These are phyloP conservation scores for Aldabrachelys gigantea DNA, from an alignment of 2,113 vertebrate genomes.

Conservation along the genomic window DNA sequence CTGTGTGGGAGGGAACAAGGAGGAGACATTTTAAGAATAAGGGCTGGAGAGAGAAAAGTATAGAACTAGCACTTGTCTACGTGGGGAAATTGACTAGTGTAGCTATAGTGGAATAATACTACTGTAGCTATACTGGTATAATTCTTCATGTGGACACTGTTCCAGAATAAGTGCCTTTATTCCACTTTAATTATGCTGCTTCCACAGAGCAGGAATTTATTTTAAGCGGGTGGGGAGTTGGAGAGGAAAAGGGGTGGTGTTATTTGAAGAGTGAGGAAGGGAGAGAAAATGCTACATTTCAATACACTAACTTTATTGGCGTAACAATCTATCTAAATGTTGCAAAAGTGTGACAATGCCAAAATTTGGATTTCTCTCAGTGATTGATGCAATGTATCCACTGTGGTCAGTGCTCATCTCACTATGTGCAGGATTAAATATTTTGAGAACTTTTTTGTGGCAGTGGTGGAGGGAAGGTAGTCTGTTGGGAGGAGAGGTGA, in stretches of 20 bases:
- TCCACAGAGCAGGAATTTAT: background rate
- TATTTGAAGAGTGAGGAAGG: slow-evolving; percentile 25
- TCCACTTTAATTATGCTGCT: background rate
- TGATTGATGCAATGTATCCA: background rate
- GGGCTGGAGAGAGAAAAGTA: background rate
- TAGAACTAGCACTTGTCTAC: background rate
- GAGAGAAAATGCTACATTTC: slow-evolving; percentile 20
- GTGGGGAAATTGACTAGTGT: background rate
- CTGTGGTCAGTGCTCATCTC: slow-evolving; percentile 7
- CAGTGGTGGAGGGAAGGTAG: slow-evolving; percentile 40
- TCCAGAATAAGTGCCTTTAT: background rate
- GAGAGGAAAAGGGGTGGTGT: background rate
- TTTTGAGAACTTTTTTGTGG: slow-evolving; percentile 34
- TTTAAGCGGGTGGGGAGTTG: background rate
- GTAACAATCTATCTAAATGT: slow-evolving; percentile 57
- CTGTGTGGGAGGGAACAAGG: background rate
- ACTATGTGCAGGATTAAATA: slow-evolving; percentile 3
- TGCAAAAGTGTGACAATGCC: slow-evolving; percentile 3
- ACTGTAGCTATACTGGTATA: background rate
- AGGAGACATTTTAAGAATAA: background rate
- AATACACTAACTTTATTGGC: slow-evolving; percentile 30
- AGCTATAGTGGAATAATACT: background rate
- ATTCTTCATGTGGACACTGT: background rate
- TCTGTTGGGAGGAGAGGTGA: background rate
- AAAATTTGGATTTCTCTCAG: slow-evolving; percentile 12